Conservation (phyloP, 2,113 vertebrate species). For the Camelus dromedarius region DNA sequence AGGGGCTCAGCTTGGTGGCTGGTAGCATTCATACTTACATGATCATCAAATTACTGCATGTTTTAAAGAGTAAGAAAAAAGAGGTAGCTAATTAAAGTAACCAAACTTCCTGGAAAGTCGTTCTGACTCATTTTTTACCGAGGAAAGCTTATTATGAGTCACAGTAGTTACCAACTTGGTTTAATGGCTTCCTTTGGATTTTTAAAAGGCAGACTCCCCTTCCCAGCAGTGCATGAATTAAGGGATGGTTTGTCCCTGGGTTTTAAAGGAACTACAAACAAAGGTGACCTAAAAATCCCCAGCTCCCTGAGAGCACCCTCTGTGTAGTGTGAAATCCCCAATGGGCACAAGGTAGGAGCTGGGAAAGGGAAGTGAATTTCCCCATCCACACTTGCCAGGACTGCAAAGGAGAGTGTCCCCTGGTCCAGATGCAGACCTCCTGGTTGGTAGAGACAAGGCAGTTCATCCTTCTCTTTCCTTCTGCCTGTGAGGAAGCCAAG, state of each 20-base stretch:
- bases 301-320: slow-evolving; percentile 36
- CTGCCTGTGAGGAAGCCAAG: background rate
- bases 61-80: slow-evolving; percentile 74
- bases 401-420: background rate
- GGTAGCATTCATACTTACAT: slow-evolving; percentile 1
- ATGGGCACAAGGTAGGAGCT: background rate
- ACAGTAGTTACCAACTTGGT: slow-evolving; percentile 75
- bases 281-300: slow-evolving; percentile 62
- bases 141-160: slow-evolving; percentile 81
- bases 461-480: background rate
- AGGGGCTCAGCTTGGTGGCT: background rate
- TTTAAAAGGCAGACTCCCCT: slow-evolving; percentile 77
- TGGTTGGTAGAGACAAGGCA: background rate
- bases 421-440: background rate
- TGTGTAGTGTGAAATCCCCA: slow-evolving; percentile 66
- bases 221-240: slow-evolving; percentile 74
- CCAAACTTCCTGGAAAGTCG: slow-evolving; percentile 85
- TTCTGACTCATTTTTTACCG: slow-evolving; percentile 60
- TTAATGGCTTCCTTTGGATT: slow-evolving; percentile 82
- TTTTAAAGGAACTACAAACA: slow-evolving; percentile 77
- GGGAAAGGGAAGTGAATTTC: background rate
- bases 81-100: slow-evolving; percentile 79
- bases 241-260: slow-evolving; percentile 77
- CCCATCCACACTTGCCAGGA: background rate
- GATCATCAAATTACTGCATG: slow-evolving; percentile 50